These are phyloP conservation scores for Cassiopea xamachana DNA, from an alignment of 30 jellyfish, hydroid and myxozoan genomes.

Conservation along the genomic window DNA sequence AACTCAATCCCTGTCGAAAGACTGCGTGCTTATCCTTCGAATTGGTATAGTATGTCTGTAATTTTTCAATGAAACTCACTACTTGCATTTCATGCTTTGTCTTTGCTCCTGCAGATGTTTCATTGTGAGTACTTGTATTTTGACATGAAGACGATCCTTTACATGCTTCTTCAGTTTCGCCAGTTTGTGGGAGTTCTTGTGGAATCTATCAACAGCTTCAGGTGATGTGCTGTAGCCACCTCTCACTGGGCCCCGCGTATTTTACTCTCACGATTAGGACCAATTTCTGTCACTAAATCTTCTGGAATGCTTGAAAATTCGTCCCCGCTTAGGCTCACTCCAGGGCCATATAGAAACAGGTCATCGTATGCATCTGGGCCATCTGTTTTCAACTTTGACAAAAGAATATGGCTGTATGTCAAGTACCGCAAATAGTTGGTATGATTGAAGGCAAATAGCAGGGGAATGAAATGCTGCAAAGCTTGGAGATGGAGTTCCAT, in stretches of 20 bases:
- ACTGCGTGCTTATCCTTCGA: conserved; percentile 61
- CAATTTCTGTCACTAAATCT: conserved; percentile 62
- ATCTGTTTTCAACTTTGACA: conserved; percentile 58
- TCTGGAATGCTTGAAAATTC: conserved; percentile 60
- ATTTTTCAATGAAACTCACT: conserved; percentile 40
- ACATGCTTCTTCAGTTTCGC: conserved; percentile 58
- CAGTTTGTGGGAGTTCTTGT: conserved; percentile 59
- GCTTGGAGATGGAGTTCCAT: conserved; percentile 42
- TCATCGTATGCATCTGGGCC: conserved; percentile 64
- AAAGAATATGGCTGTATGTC: conserved; percentile 63
- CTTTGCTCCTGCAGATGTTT: conserved; percentile 49
- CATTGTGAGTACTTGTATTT: conserved; percentile 55
- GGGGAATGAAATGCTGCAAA: conserved; percentile 45
- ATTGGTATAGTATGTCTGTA: conserved; percentile 56
- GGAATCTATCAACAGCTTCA: conserved; percentile 53
- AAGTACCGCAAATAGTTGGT: conserved; percentile 67
- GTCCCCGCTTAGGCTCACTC: conserved; percentile 57
- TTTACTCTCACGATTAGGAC: conserved; percentile 56
- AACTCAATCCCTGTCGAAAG: conserved; percentile 61
- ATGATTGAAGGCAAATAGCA: conserved; percentile 64
- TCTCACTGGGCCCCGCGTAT: conserved; percentile 64
- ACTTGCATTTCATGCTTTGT: conserved; percentile 56
- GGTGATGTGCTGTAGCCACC: conserved; percentile 68
- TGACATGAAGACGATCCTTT: conserved; percentile 49
- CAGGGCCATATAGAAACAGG: conserved; percentile 41